A percentile compares a stretch with the other conserved stretches of the same genome.
Evolutionary conservation across 1,140 invertebrate genomes (phyloP).

Genomic region (Lordiphosa collinella): DNA sequence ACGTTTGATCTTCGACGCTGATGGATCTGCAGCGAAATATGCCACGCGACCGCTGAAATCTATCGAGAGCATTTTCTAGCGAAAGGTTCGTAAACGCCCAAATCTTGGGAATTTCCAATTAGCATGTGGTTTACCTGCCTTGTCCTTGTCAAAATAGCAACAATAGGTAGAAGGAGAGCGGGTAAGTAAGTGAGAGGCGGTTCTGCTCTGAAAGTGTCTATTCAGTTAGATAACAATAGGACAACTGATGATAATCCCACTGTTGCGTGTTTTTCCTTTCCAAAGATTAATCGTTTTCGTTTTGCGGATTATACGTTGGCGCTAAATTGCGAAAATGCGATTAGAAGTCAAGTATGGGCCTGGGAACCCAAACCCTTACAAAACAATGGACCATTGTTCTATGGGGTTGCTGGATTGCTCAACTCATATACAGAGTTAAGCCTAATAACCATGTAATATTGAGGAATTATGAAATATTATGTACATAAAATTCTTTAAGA

Average conservation of each 20-base stretch:
- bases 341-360: constrained; percentile 45
- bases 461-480: constrained; percentile 51
- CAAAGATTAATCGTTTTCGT: constrained; percentile 72
- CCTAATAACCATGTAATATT: constrained; percentile 70
- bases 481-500: constrained; percentile 20
- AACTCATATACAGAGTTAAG: neutral
- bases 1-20: constrained; percentile 69
- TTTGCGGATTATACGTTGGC: constrained; percentile 69
- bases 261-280: constrained; percentile 27
- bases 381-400: constrained; percentile 38
- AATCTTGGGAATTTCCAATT: constrained; percentile 50
- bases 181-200: constrained; percentile 25
- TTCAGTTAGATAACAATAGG: constrained; percentile 43
- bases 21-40: constrained; percentile 44
- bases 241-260: constrained; percentile 64
- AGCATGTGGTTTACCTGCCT: constrained; percentile 58
- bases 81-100: constrained; percentile 56
- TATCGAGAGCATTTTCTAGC: constrained; percentile 42
- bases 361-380: constrained; percentile 37
- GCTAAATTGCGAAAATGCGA: constrained; percentile 75
- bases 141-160: constrained; percentile 68
- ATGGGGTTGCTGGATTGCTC: neutral
- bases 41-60: constrained; percentile 62
- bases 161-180: constrained; percentile 32
- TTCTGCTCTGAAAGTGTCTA: constrained; percentile 50